These are phyloP conservation scores for Pyrgilauda ruficollis DNA, from an alignment of 2,113 vertebrate genomes.

Conservation along the genomic window DNA sequence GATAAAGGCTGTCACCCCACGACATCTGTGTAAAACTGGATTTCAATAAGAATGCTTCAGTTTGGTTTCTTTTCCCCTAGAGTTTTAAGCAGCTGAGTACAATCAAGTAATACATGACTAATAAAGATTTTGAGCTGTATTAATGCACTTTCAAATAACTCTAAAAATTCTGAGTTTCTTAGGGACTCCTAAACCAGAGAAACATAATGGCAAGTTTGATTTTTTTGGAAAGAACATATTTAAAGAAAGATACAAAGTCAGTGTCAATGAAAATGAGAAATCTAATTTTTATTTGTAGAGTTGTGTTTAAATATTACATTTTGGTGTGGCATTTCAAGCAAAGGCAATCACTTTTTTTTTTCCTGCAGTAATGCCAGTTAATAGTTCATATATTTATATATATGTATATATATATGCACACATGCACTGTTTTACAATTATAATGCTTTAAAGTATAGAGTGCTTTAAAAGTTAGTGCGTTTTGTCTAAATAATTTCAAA, in stretches of 20 bases:
- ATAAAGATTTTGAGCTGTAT: neutral
- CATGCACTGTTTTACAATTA: neutral
- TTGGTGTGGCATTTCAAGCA: neutral
- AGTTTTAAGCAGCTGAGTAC: neutral
- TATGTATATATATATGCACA: too few relatives aligned
- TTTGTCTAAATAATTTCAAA: neutral
- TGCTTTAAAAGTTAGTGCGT: neutral
- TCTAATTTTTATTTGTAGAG: neutral
- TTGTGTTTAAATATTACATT: neutral
- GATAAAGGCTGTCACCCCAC: too few relatives aligned
- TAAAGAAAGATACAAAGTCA: neutral
- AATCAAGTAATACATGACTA: neutral
- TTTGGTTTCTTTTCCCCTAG: neutral
- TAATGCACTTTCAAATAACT: neutral
- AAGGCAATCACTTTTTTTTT: neutral
- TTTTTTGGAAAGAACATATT: neutral
- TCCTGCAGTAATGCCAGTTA: neutral
- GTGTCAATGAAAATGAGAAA: neutral
- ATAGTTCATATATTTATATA: neutral
- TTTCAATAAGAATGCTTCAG: neutral
- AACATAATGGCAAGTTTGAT: neutral
- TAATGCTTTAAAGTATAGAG: neutral
- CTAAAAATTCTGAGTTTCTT: neutral
- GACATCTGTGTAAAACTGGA: neutral
- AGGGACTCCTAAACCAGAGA: neutral